These are phyloP conservation scores for Andrena praecox DNA, from an alignment of 2,888 invertebrate species.

Conservation along the genomic window DNA sequence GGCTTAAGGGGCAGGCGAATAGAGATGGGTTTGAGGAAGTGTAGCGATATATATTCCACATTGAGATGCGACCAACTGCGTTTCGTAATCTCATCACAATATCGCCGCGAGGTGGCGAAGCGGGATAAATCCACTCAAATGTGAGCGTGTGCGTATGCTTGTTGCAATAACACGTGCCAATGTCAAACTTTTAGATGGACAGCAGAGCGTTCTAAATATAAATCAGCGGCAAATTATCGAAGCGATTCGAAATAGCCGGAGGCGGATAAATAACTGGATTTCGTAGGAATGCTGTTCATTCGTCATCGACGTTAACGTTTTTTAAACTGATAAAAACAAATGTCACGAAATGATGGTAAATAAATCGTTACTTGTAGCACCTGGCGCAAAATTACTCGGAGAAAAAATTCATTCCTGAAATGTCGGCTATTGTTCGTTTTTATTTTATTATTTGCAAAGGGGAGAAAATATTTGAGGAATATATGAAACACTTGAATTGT, in stretches of 20 bases:
- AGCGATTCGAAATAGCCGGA: neutral
- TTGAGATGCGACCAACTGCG: conserved; percentile 89
- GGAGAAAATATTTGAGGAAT: no score
- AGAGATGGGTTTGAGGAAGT: conserved; percentile 71
- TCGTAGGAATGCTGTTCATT: neutral
- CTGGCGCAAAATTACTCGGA: no score
- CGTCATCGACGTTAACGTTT: neutral
- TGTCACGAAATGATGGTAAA: neutral
- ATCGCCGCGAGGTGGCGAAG: conserved; percentile 83
- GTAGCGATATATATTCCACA: conserved; percentile 80
- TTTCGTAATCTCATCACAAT: conserved; percentile 90
- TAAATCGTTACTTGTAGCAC: no score
- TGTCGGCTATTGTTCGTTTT: no score
- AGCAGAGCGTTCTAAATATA: conserved; percentile 50
- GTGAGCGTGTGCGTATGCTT: conserved; percentile 54
- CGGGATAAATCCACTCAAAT: conserved; percentile 79
- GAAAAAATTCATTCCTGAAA: no score
- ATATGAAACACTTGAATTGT: no score
- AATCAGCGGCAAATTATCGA: conserved; percentile 32
- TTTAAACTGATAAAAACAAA: neutral
- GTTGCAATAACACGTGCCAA: conserved; percentile 48
- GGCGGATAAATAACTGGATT: neutral
- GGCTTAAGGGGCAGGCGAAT: conserved; percentile 66
- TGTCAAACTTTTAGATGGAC: conserved; percentile 55
- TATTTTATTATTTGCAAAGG: no score